phyloP scores from a whole-genome alignment of 1,140 invertebrate species.

The Macrobrachium rosenbergii region DNA sequence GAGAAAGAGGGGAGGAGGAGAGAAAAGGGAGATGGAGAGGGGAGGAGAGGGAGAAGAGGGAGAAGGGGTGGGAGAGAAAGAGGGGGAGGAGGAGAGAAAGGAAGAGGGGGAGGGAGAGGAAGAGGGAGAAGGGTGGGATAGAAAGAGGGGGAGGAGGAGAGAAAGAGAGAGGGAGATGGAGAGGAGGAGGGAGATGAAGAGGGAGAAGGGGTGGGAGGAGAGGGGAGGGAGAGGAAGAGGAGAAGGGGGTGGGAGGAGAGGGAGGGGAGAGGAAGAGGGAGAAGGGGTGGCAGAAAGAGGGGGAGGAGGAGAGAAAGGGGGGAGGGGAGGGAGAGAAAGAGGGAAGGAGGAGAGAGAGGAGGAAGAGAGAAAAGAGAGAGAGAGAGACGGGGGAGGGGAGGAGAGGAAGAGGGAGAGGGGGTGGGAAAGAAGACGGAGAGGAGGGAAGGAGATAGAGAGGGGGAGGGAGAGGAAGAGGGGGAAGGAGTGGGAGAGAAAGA shows the following conservation, averaged over 20 bases:
- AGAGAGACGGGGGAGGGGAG: too few relatives aligned
- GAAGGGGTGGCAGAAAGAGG: not conserved
- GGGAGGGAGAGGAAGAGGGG: not conserved
- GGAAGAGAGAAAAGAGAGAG: not conserved
- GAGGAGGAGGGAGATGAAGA: not conserved
- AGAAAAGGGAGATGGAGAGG: not conserved
- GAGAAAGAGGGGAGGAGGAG: not conserved
- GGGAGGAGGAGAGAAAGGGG: not conserved
- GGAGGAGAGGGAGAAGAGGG: not conserved
- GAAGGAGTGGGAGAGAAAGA: not conserved
- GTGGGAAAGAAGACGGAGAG: too few relatives aligned
- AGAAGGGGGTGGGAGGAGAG: not conserved
- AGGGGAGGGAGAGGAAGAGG: not conserved
- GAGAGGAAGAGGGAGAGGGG: too few relatives aligned
- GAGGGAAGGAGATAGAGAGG: not conserved
- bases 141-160: not conserved
- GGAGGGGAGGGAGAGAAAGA: constrained; percentile 6
- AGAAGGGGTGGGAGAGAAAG: not conserved
- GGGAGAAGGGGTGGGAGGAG: not conserved
- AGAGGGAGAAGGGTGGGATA: not conserved
- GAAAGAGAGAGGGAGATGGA: constrained; percentile 10
- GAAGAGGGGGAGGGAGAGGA: not conserved
- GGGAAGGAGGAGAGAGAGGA: too few relatives aligned
- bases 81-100: not conserved
- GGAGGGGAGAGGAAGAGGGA: not conserved